Conservation (phyloP, 2,113 vertebrate species). For the Galbula dea region DNA sequence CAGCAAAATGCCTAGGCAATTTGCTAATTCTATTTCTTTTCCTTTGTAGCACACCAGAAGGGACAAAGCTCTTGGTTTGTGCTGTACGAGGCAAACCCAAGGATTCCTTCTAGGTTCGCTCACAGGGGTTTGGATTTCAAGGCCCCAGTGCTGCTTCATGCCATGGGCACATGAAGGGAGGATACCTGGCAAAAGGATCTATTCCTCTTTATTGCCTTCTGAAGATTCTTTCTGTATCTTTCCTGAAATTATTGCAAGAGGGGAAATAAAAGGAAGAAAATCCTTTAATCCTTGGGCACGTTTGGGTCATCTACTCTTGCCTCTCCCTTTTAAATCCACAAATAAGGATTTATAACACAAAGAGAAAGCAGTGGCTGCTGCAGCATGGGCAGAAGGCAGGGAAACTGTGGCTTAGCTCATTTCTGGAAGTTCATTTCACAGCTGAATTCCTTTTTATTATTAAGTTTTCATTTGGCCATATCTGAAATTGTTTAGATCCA, state of each 20-base stretch:
- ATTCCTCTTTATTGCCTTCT: neutral
- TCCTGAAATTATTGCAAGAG: neutral
- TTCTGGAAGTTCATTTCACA: slow-evolving; percentile 60
- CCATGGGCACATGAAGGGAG: neutral
- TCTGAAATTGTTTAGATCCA: slow-evolving; percentile 29
- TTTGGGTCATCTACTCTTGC: neutral
- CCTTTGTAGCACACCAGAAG: neutral
- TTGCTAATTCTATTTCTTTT: neutral
- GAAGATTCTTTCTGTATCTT: neutral
- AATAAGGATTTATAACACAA: neutral
- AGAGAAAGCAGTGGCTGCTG: neutral
- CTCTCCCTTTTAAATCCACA: neutral
- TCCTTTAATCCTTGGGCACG: neutral
- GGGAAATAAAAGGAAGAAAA: neutral
- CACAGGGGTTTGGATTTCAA: neutral
- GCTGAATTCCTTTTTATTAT: slow-evolving; percentile 56
- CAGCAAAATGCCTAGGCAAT: neutral
- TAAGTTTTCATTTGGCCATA: slow-evolving; percentile 15
- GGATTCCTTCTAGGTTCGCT: neutral
- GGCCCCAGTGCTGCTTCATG: neutral
- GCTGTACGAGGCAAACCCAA: neutral
- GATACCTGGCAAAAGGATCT: neutral
- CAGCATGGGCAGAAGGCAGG: neutral
- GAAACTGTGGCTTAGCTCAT: neutral
- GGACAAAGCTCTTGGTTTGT: neutral